Evolutionary conservation across 1,140 invertebrate species (phyloP).

Genomic region (Hycleus cichorii): DNA sequence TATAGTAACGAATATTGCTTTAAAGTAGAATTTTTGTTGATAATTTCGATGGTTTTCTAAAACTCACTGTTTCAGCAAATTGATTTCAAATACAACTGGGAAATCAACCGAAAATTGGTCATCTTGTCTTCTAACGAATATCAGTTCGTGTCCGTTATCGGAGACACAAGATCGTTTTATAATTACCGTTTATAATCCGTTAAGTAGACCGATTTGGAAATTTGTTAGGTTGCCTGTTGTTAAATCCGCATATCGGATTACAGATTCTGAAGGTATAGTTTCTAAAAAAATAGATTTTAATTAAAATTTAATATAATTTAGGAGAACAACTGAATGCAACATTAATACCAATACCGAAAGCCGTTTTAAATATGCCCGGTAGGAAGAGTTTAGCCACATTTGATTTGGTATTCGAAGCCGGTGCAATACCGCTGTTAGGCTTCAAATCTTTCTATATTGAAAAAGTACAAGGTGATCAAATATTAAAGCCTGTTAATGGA

Average conservation of each 20-base stretch:
- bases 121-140: slow-evolving; percentile 44
- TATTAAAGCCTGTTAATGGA: background rate
- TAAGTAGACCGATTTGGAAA: slow-evolving; percentile 55
- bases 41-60: slow-evolving; percentile 9
- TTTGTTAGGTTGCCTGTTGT: slow-evolving; percentile 66
- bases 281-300: background rate
- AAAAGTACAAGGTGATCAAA: background rate
- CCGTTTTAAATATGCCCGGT: slow-evolving; percentile 55
- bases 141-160: slow-evolving; percentile 54
- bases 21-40: slow-evolving; percentile 25
- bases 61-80: slow-evolving; percentile 16
- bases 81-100: background rate
- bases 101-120: slow-evolving; percentile 8
- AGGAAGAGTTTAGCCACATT: slow-evolving; percentile 50
- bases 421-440: slow-evolving; percentile 57
- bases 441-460: slow-evolving; percentile 54
- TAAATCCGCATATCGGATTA: slow-evolving; percentile 52
- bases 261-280: slow-evolving; percentile 50
- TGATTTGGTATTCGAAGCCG: slow-evolving; percentile 60
- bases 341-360: slow-evolving; percentile 53
- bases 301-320: slow-evolving; percentile 22
- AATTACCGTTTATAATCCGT: slow-evolving; percentile 75
- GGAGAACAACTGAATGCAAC: slow-evolving; percentile 50
- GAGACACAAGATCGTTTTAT: slow-evolving; percentile 57
- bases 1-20: slow-evolving; percentile 38